A percentile compares a stretch with the other conserved stretches of the same genome.
These are phyloP conservation scores for Gallinago media DNA, from an alignment of 2,113 vertebrate species.

Conservation along the genomic window DNA sequence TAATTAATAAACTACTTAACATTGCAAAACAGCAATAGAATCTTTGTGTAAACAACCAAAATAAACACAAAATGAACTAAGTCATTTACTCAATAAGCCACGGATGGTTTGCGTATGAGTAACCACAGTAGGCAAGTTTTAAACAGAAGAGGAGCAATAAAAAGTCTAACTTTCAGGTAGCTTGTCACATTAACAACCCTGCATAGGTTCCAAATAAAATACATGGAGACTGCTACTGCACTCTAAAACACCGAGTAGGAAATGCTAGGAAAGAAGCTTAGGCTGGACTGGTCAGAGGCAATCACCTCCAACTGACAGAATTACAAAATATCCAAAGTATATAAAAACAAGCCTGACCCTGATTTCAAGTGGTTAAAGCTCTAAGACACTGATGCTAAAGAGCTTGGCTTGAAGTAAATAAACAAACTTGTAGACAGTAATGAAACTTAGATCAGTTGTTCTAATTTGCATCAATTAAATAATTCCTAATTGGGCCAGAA, in stretches of 20 bases:
- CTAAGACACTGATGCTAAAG: neutral
- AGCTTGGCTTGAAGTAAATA: neutral
- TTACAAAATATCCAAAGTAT: neutral
- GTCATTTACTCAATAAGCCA: neutral
- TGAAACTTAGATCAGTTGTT: neutral
- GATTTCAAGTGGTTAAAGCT: neutral
- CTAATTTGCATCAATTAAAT: neutral
- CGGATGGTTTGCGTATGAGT: neutral
- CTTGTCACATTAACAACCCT: neutral
- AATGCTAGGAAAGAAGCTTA: neutral
- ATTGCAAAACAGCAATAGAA: neutral
- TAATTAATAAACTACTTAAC: neutral
- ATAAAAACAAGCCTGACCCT: neutral
- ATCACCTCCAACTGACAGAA: neutral
- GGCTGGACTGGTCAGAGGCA: neutral
- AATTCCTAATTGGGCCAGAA: neutral
- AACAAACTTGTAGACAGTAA: neutral
- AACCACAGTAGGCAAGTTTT: neutral
- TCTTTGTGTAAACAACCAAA: neutral
- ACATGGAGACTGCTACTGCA: too few relatives aligned
- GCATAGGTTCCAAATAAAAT: neutral
- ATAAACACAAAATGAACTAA: neutral
- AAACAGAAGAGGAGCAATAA: neutral
- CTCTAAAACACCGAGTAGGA: neutral
- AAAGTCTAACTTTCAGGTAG: neutral